Conservation (phyloP, 2,797 vertebrate genomes). For the Natrix natrix region DNA sequence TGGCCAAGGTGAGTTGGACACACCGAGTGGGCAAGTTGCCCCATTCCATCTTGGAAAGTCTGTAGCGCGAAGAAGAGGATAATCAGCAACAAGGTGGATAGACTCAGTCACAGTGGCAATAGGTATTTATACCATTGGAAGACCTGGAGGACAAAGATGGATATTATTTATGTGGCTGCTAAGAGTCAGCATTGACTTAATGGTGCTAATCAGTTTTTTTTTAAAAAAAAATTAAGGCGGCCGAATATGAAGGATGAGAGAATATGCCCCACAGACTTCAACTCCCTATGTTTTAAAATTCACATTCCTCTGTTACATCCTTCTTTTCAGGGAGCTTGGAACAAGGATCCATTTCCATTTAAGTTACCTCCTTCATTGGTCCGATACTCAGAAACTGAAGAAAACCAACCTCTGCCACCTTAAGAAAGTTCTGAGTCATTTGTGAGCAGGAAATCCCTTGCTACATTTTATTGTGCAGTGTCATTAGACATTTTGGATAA, state of each 20-base stretch:
- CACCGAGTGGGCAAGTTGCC: not conserved
- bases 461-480: not conserved
- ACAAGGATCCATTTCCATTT: not conserved
- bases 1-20: not conserved
- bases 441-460: not conserved
- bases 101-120: not conserved
- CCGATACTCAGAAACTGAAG: not conserved
- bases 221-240: not conserved
- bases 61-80: not conserved
- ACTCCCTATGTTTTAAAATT: not conserved
- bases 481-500: not conserved
- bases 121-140: not conserved
- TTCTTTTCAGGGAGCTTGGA: not conserved
- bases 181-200: not conserved
- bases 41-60: not conserved
- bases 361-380: not conserved
- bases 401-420: not conserved
- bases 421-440: not conserved
- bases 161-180: not conserved
- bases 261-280: not conserved
- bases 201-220: not conserved
- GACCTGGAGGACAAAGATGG: not conserved
- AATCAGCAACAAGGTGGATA: not conserved
- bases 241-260: not conserved
- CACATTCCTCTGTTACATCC: not conserved